Percentiles rank a stretch among this genome's conserved stretches.
Evolutionary conservation across 2,888 invertebrate species (phyloP).

Genomic region (Dimorphilus gyrociliatus): DNA sequence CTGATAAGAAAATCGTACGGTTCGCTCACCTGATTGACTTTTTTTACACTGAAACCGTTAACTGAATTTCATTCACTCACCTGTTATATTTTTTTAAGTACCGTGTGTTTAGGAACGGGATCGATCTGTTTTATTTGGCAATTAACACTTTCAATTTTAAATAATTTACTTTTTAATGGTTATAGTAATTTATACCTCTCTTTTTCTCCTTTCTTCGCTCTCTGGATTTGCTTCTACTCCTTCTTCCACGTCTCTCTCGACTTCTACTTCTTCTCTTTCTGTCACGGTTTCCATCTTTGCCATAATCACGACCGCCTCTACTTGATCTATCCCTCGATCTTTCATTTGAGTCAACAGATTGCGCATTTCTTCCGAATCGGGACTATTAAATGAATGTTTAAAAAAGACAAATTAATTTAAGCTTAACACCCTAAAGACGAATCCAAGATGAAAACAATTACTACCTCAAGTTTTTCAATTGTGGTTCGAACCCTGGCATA

Average conservation of each 20-base stretch:
- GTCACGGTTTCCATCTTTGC: slow-evolving; percentile 42
- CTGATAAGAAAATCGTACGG: no score
- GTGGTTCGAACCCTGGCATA: slow-evolving; percentile 46
- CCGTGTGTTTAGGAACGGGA: no score
- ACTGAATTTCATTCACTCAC: no score
- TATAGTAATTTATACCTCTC: no score
- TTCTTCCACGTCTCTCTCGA: slow-evolving; percentile 12
- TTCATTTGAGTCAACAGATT: slow-evolving; percentile 18
- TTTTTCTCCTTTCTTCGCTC: slow-evolving; percentile 11
- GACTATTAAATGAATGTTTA: slow-evolving; percentile 15
- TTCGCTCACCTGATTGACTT: no score
- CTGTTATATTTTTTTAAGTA: no score
- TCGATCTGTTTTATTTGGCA: no score
- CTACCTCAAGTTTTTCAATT: slow-evolving; percentile 20
- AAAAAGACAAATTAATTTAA: slow-evolving; percentile 5
- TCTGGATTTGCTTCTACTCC: slow-evolving; percentile 3
- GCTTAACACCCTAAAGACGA: slow-evolving; percentile 2
- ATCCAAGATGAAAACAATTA: slow-evolving; percentile 1
- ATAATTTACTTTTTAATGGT: no score
- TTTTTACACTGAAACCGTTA: no score
- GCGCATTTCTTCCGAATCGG: slow-evolving; percentile 39
- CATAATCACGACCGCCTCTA: slow-evolving; percentile 43
- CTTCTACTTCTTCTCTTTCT: slow-evolving; percentile 11
- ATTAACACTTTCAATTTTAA: no score
- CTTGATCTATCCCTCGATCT: slow-evolving; percentile 19